phyloP scores from a whole-genome alignment of 1,140 invertebrate species.

The Calliphora vicina region DNA sequence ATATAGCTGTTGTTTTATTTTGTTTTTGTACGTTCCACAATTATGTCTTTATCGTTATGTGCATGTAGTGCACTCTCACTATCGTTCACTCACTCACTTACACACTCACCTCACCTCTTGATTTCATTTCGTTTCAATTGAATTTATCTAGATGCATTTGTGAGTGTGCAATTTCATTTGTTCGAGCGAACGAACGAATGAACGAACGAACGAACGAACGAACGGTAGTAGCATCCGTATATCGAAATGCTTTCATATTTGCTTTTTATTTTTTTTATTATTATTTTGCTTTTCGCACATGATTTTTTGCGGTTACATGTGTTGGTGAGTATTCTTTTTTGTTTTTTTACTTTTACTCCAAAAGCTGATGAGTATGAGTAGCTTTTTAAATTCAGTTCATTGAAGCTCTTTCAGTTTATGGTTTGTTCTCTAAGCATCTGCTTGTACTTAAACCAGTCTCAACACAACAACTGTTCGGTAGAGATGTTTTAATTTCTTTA shows the following conservation, averaged over 20 bases:
- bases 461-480: not conserved
- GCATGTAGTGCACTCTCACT: constrained; percentile 7
- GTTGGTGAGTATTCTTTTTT: not conserved
- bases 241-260: not conserved
- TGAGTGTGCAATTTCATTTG: not conserved
- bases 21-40: not conserved
- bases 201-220: not conserved
- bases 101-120: not conserved
- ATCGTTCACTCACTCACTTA: constrained; percentile 8
- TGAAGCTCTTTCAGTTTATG: not conserved
- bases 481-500: not conserved
- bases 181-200: no score
- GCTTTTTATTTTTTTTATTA: not conserved
- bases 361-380: not conserved
- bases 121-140: not conserved
- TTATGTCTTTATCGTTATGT: constrained; percentile 15
- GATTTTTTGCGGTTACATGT: not conserved
- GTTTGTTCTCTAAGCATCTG: not conserved
- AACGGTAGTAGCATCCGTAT: not conserved
- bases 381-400: not conserved
- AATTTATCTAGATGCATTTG: not conserved
- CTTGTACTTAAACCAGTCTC: not conserved
- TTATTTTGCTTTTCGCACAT: not conserved
- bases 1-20: no score
- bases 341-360: not conserved